Evolutionary conservation across 2,797 vertebrate genomes (phyloP), one percentile per base, ranked within the genome.

Genomic region (Streptopelia turtur): DNA sequence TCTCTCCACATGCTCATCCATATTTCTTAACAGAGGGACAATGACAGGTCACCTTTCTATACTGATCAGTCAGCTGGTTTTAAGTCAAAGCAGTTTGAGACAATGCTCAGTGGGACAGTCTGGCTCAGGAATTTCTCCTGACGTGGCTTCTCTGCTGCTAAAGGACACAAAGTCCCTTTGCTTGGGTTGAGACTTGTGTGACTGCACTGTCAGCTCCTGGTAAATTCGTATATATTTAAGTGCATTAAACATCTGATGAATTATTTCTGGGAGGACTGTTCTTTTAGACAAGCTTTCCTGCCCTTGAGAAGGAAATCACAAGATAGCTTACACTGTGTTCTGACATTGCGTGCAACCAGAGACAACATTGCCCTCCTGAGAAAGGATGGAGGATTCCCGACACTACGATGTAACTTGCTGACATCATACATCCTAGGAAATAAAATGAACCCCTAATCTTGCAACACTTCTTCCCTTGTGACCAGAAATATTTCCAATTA

Each of bases 221-320:
- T 68, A 82, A 87, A 94, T 75, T 92, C 75, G 74, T 89, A 87
- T 91, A 83, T 83, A 86, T 93, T 95, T 85, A 95, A 93, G 77
- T 12, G 14, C 69, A 95, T 94, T 95, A 94, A 96, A 87, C 86
- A 94, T 91, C 89, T 94, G 85, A 89, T 93, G 85, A 65, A 89
- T 95, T 85, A 86, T 65, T 88, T 95, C 71, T 60, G 78, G 77
- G 85, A 96, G 69, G 83, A 69, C 59, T 78, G 85, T 50, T 92
- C 47, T 43, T 60, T 8, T 25, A 79, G 63, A 45, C 53, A 90
- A 90, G 25, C 77, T 39, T 43, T 90, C 41, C 83, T 91, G 91
- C 72, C 89, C 93, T 95, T 97, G 92, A 81, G 81, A 84, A 84
- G 84, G 31, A 64, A 23, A 76, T 75, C 72, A 78, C 28, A 47